These are phyloP conservation scores for Sinhomidia bicolor DNA, from an alignment of 2,888 invertebrate species.

Conservation along the genomic window DNA sequence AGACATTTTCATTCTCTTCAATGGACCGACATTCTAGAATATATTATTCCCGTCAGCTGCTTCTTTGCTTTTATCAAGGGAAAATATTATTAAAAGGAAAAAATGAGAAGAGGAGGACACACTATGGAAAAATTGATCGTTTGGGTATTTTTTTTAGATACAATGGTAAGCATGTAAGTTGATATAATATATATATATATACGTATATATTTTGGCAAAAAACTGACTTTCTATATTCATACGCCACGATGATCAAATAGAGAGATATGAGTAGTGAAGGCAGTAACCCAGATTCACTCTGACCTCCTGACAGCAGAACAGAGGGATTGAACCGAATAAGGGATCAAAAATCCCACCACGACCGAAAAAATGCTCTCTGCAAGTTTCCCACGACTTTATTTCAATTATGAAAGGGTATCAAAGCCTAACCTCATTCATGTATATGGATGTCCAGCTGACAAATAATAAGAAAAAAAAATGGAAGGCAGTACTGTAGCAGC, in stretches of 20 bases:
- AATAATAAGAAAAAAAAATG: not conserved
- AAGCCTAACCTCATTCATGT: constrained; percentile 14
- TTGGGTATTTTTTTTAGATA: no score
- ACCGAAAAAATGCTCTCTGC: not conserved
- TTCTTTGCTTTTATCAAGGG: constrained; percentile 2
- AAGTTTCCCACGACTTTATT: constrained; percentile 15
- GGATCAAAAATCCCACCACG: not conserved
- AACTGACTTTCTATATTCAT: not conserved
- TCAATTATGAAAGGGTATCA: constrained; percentile 57
- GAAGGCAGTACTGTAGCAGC: no score
- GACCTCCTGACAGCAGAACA: constrained; percentile 41
- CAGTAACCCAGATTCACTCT: constrained; percentile 17
- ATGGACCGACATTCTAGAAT: not conserved
- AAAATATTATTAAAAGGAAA: constrained; percentile 11
- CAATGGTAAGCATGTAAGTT: no score
- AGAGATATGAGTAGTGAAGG: not conserved
- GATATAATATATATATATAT: not conserved
- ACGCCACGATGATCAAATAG: not conserved
- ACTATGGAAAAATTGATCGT: not conserved
- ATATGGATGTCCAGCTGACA: constrained; percentile 34
- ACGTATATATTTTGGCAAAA: not conserved
- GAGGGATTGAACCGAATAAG: not conserved
- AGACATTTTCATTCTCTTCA: not conserved
- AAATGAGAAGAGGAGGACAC: not conserved
- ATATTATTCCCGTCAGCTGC: constrained; percentile 20